These are phyloP conservation scores for Diuraphis noxia DNA, from an alignment of 1,140 invertebrate species.

Conservation along the genomic window DNA sequence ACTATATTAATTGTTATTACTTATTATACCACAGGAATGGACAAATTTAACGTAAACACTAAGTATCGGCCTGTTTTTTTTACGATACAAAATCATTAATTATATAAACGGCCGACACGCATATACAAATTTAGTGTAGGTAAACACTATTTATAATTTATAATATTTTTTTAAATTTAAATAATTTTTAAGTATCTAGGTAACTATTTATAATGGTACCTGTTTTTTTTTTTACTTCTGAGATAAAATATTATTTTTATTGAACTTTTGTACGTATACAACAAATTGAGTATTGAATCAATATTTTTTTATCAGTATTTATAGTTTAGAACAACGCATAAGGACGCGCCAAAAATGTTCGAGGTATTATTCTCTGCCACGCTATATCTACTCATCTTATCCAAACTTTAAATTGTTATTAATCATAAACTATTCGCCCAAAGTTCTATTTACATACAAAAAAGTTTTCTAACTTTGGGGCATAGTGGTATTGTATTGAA, in stretches of 20 bases:
- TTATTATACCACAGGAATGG: too few species aligned
- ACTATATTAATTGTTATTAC: not conserved
- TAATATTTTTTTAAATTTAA: not conserved
- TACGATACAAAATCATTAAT: not conserved
- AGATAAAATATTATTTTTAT: not conserved
- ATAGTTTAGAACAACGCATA: not conserved
- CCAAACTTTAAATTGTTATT: not conserved
- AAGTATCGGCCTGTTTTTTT: not conserved
- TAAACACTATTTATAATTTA: not conserved
- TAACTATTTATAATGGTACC: not conserved
- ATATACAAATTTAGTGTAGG: not conserved
- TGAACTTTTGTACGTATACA: too few species aligned
- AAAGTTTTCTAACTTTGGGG: not conserved
- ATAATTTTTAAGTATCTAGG: not conserved
- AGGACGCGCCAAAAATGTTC: not conserved
- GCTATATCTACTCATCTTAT: not conserved
- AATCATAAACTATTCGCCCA: not conserved
- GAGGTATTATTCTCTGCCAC: not conserved
- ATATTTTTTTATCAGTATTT: not conserved
- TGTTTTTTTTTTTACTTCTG: too few species aligned
- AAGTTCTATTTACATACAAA: not conserved
- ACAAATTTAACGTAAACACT: not conserved
- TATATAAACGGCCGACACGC: not conserved
- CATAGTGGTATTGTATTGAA: too few species aligned
- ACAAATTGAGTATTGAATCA: not conserved